A percentile compares a stretch with the other conserved stretches of the same genome.
Conservation (phyloP, 2,888 invertebrate species). For the Ernsta delagoae region DNA sequence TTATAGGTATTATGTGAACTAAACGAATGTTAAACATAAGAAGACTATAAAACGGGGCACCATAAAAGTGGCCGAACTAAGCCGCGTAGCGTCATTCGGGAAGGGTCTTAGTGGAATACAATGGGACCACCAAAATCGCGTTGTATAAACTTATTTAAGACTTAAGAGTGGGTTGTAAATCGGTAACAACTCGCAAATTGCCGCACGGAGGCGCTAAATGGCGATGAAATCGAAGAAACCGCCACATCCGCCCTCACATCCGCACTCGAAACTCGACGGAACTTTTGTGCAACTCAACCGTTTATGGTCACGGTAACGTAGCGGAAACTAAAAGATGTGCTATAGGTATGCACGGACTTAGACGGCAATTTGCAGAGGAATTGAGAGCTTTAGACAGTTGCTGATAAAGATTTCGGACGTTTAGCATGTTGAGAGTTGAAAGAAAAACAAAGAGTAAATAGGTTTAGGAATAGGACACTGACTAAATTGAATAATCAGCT, state of each 20-base stretch:
- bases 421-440: conserved; percentile 2
- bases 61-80: conserved; percentile 70
- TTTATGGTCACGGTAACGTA: conserved; percentile 32
- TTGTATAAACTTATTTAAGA: conserved; percentile 58
- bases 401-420: background rate
- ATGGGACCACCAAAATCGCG: conserved; percentile 82
- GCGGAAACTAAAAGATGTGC: conserved; percentile 26
- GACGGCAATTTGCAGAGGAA: conserved; percentile 12
- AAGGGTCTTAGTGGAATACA: conserved; percentile 69
- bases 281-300: conserved; percentile 29
- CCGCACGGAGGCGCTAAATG: conserved; percentile 81
- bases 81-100: conserved; percentile 56
- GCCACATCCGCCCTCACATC: conserved; percentile 80
- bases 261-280: conserved; percentile 66
- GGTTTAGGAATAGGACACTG: background rate
- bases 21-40: conserved; percentile 71
- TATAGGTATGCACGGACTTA: conserved; percentile 12
- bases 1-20: conserved; percentile 62
- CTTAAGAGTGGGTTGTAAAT: conserved; percentile 79
- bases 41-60: conserved; percentile 67
- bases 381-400: background rate
- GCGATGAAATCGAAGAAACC: conserved; percentile 57
- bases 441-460: background rate
- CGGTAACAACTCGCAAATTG: conserved; percentile 82
- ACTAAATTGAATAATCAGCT: background rate